These are phyloP conservation scores for Platysteira castanea DNA, from an alignment of 2,113 vertebrate genomes.

Conservation along the genomic window DNA sequence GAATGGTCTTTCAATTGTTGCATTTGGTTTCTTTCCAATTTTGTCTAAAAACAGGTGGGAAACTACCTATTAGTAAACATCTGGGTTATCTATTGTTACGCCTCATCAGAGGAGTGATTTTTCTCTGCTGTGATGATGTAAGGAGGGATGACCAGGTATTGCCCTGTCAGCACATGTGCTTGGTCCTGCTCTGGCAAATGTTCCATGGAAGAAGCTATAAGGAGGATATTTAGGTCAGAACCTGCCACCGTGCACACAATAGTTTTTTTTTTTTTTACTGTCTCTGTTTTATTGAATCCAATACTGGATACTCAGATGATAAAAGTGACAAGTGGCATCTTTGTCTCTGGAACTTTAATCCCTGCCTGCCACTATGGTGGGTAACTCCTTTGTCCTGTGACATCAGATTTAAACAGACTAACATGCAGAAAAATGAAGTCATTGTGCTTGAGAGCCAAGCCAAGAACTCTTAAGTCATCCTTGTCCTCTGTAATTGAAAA, in stretches of 20 bases:
- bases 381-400: not conserved
- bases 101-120: not conserved
- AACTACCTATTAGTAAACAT: not conserved
- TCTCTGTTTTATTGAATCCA: not conserved
- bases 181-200: not conserved
- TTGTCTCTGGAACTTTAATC: not conserved
- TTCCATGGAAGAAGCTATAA: not conserved
- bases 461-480: not conserved
- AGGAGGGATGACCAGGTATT: not conserved
- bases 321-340: not conserved
- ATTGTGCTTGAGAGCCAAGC: not conserved
- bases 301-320: not conserved
- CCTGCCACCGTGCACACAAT: fast-evolving
- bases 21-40: not conserved
- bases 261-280: not conserved
- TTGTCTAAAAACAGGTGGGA: not conserved
- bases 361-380: not conserved
- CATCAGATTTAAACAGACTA: not conserved
- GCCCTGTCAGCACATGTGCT: not conserved
- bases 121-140: not conserved
- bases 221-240: not conserved
- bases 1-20: not conserved
- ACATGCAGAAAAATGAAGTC: not conserved
- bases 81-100: not conserved
- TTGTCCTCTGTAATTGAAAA: not conserved